Evolutionary conservation across 2,888 invertebrate genomes (phyloP).

Genomic region (Diarsia dahlii): DNA sequence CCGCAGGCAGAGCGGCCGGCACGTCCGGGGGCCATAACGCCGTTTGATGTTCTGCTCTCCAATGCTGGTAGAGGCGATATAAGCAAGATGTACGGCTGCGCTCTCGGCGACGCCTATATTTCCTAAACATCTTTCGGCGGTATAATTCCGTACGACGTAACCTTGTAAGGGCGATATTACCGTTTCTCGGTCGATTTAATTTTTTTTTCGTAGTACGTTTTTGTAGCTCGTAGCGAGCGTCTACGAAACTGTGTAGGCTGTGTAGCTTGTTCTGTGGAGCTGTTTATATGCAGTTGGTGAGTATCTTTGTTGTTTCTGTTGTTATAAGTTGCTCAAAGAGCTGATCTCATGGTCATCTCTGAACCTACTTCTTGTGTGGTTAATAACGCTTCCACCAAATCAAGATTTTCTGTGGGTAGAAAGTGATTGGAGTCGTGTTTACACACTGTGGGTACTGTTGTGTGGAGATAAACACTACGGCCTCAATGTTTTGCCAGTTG

Average conservation of each 20-base stretch:
- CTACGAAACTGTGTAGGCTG: constrained; percentile 46
- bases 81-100: constrained; percentile 90
- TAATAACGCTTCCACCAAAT: constrained; percentile 1
- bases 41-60: constrained; percentile 91
- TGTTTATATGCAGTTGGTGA: constrained; percentile 39
- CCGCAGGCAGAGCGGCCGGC: constrained; percentile 80
- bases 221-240: constrained; percentile 46
- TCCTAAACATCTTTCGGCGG: constrained; percentile 89
- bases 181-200: constrained; percentile 57
- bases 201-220: constrained; percentile 33
- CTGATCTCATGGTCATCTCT: constrained; percentile 2
- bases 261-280: constrained; percentile 29
- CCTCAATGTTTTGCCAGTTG: neutral
- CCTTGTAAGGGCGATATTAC: constrained; percentile 80
- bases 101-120: constrained; percentile 90
- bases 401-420: neutral
- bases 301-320: constrained; percentile 22
- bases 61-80: constrained; percentile 89
- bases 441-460: neutral
- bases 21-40: constrained; percentile 90
- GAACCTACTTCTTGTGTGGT: constrained; percentile 3
- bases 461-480: neutral
- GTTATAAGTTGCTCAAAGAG: constrained; percentile 12
- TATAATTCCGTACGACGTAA: constrained; percentile 85
- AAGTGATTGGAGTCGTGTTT: neutral